These are phyloP conservation scores for Cataglyphis cursor DNA, from an alignment of 2,888 invertebrate genomes.

Conservation along the genomic window DNA sequence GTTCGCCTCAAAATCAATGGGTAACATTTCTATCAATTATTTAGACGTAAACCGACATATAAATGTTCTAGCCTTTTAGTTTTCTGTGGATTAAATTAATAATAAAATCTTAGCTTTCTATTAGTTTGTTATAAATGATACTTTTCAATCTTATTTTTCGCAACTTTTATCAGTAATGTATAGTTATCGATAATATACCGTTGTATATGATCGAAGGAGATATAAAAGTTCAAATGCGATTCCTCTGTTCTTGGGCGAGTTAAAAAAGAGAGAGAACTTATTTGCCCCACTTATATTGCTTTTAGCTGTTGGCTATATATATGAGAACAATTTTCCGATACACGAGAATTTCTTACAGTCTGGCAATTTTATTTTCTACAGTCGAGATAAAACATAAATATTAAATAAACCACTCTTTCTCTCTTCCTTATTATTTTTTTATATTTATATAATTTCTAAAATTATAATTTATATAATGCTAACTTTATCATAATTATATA, in stretches of 20 bases:
- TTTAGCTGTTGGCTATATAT: slow-evolving; percentile 59
- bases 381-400: slow-evolving; percentile 14
- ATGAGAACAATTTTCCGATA: slow-evolving; percentile 56
- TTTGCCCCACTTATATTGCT: slow-evolving; percentile 64
- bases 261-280: slow-evolving; percentile 71
- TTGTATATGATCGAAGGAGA: slow-evolving; percentile 47
- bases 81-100: background rate
- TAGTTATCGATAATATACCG: slow-evolving; percentile 30
- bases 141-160: background rate
- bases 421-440: background rate
- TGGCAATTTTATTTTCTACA: slow-evolving; percentile 35
- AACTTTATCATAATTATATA: background rate
- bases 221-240: slow-evolving; percentile 69
- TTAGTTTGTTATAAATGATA: background rate
- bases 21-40: background rate
- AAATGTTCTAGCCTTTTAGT: background rate
- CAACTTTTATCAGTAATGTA: background rate
- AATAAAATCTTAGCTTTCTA: slow-evolving; percentile 7
- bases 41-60: background rate
- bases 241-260: slow-evolving; percentile 70
- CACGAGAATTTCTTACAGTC: slow-evolving; percentile 57
- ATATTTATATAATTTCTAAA: background rate
- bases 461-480: background rate
- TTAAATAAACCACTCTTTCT: background rate
- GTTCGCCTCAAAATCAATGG: background rate